Percentiles rank a stretch among this genome's conserved stretches.
These are phyloP conservation scores for Dicaeum eximium DNA, from an alignment of 2,113 vertebrate species.

Conservation along the genomic window DNA sequence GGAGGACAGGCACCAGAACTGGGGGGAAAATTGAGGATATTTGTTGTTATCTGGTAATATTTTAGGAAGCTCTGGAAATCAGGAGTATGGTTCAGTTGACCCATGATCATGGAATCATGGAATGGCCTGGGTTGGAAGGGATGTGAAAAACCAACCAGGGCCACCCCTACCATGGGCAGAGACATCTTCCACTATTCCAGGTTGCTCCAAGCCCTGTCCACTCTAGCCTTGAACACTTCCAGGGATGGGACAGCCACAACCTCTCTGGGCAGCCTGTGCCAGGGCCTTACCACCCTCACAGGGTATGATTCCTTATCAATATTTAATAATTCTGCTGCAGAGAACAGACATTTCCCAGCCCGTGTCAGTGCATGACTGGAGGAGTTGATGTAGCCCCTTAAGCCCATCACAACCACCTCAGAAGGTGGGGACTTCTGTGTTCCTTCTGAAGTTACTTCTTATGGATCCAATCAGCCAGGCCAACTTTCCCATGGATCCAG, in stretches of 20 bases:
- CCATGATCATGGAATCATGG: neutral
- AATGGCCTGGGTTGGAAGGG: neutral
- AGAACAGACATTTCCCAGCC: neutral
- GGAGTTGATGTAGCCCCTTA: neutral
- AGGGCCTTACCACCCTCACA: neutral
- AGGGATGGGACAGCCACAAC: neutral
- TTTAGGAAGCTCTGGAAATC: neutral
- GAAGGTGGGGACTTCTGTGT: neutral
- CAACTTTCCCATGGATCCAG: neutral
- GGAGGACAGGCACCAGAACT: neutral
- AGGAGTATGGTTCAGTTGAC: neutral
- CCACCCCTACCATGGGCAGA: neutral
- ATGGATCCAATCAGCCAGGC: neutral
- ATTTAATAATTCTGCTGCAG: neutral
- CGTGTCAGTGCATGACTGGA: neutral
- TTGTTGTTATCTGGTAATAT: neutral
- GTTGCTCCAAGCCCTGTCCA: neutral
- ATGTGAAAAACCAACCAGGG: neutral
- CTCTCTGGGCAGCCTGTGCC: neutral
- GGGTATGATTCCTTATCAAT: neutral
- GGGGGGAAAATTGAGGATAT: neutral
- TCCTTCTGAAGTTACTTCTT: neutral
- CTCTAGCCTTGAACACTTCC: rapidly evolving
- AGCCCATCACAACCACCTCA: neutral
- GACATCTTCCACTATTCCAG: neutral